Evolutionary conservation across 2,888 invertebrate genomes (phyloP).

Genomic region (Lochmaea crataegi): DNA sequence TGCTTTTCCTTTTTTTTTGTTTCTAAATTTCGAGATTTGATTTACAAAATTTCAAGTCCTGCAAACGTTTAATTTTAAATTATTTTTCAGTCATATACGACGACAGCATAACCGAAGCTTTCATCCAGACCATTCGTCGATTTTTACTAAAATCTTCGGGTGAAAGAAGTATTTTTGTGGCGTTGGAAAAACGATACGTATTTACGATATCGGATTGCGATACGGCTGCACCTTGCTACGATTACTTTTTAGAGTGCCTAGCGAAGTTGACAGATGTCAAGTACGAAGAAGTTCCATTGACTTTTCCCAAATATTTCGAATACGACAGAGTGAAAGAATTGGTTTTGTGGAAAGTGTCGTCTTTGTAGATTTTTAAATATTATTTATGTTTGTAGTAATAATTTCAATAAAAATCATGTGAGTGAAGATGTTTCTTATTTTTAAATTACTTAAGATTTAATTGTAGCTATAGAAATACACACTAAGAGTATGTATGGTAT

Average conservation of each 20-base stretch:
- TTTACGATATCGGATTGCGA: constrained; percentile 85
- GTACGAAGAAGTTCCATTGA: constrained; percentile 72
- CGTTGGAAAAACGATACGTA: constrained; percentile 87
- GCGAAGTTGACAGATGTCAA: constrained; percentile 70
- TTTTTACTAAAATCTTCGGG: constrained; percentile 69
- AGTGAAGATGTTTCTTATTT: no score
- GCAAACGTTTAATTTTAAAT: no score
- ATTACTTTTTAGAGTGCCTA: constrained; percentile 78
- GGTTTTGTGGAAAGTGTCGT: constrained; percentile 77
- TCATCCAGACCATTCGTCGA: constrained; percentile 77
- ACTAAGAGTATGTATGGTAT: no score
- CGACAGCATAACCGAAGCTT: constrained; percentile 82
- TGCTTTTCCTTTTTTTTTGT: no score
- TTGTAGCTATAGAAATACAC: no score
- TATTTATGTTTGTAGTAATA: background rate
- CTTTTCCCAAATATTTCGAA: constrained; percentile 84
- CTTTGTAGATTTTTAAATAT: background rate
- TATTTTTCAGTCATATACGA: constrained; percentile 83
- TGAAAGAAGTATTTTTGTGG: constrained; percentile 75
- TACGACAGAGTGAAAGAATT: constrained; percentile 84
- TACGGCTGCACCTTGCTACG: constrained; percentile 87
- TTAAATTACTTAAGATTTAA: no score
- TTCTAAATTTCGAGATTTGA: no score
- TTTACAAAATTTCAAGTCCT: no score
- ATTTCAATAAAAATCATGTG: background rate